phyloP scores from a whole-genome alignment of 2,113 vertebrate species.

The Lycocorax pyrrhopterus region DNA sequence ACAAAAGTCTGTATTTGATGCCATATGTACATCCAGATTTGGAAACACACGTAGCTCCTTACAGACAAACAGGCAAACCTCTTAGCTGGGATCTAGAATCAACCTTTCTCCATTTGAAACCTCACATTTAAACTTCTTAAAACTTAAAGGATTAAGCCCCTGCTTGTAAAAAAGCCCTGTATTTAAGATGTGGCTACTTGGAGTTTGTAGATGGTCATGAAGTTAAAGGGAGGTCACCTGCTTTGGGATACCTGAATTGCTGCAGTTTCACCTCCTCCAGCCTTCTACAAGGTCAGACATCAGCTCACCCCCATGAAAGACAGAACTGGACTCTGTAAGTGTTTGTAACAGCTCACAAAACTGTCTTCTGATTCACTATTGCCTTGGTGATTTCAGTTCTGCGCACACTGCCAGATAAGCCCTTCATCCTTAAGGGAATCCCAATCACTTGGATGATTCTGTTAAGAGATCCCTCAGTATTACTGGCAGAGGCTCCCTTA shows the following conservation, averaged over 20 bases:
- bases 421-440: neutral
- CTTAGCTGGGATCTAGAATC: neutral
- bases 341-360: neutral
- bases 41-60: neutral
- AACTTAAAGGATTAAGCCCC: neutral
- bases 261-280: neutral
- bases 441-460: neutral
- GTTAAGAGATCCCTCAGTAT: neutral
- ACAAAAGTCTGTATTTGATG: neutral
- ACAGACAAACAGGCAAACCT: neutral
- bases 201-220: neutral
- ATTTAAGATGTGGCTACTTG: neutral
- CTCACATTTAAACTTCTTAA: neutral
- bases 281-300: neutral
- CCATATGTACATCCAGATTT: neutral
- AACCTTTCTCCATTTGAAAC: neutral
- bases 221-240: neutral
- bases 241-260: neutral
- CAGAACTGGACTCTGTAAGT: neutral
- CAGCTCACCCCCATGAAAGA: rapidly evolving
- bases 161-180: neutral
- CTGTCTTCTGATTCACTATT: neutral
- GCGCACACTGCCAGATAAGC: neutral
- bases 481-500: neutral
- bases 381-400: neutral